Conservation (phyloP, 2,888 invertebrate species). For the Gryllus longicercus region DNA sequence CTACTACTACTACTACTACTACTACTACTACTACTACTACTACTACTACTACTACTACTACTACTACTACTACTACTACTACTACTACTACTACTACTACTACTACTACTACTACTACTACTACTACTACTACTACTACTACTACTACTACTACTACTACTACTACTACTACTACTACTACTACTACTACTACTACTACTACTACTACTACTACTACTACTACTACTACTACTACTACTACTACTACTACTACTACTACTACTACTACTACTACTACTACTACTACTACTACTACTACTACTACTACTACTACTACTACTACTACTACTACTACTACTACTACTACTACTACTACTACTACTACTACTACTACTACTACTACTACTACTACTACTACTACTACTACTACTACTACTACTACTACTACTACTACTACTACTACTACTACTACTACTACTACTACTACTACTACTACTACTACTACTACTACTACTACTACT, state of each 20-base stretch:
- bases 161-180: slow-evolving; percentile 24
- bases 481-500: no score
- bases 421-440: no score
- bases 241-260: slow-evolving; percentile 22
- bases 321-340: no score
- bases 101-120: slow-evolving; percentile 24
- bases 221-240: slow-evolving; percentile 22
- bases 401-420: no score
- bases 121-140: slow-evolving; percentile 23
- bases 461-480: no score
- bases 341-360: no score
- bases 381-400: no score
- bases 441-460: no score
- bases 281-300: slow-evolving; percentile 22
- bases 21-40: slow-evolving; percentile 2
- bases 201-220: slow-evolving; percentile 24
- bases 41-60: slow-evolving; percentile 18
- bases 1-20: not conserved
- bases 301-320: no score
- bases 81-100: slow-evolving; percentile 22
- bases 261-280: slow-evolving; percentile 24
- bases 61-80: slow-evolving; percentile 23
- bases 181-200: slow-evolving; percentile 24
- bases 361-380: no score
- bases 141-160: slow-evolving; percentile 23